A percentile compares a stretch with the other conserved stretches of the same genome.
Evolutionary conservation across 2,113 vertebrate genomes (phyloP).

Genomic region (Channa argus): DNA sequence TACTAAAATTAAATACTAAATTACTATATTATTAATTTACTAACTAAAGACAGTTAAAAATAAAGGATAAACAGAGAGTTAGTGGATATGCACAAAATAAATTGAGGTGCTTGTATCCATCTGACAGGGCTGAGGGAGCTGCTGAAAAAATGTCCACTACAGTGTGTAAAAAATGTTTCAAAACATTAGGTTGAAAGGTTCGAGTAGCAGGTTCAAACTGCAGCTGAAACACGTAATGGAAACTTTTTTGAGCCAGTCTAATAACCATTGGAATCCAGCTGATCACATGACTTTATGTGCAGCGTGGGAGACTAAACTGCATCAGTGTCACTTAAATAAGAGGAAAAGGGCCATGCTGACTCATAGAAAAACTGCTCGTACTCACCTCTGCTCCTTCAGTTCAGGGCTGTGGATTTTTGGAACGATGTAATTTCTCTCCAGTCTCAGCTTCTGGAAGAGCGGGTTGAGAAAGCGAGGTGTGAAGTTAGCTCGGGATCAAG

Average conservation of each 20-base stretch:
- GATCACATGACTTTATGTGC: neutral
- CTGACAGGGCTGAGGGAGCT: too few relatives aligned
- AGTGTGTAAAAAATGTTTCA: too few relatives aligned
- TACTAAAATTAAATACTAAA: too few relatives aligned
- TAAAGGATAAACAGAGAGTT: too few relatives aligned
- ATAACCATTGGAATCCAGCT: neutral
- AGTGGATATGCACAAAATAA: too few relatives aligned
- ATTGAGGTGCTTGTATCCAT: too few relatives aligned
- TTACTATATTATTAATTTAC: too few relatives aligned
- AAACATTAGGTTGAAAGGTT: neutral
- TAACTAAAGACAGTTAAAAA: too few relatives aligned
- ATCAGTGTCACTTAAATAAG: neutral
- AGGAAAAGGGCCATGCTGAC: slow-evolving; percentile 13
- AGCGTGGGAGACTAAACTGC: neutral
- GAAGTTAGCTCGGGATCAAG: neutral
- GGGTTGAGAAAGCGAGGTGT: slow-evolving; percentile 2
- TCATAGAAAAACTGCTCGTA: slow-evolving; percentile 8
- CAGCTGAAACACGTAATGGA: neutral
- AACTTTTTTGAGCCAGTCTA: neutral
- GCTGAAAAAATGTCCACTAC: too few relatives aligned
- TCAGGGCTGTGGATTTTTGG: slow-evolving; percentile 85
- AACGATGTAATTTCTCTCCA: slow-evolving; percentile 84
- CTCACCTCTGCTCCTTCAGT: slow-evolving; percentile 84
- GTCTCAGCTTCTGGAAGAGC: slow-evolving; percentile 85
- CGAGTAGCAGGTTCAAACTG: neutral